Evolutionary conservation across 2,113 vertebrate species (phyloP).

Genomic region (Alethe castanea): DNA sequence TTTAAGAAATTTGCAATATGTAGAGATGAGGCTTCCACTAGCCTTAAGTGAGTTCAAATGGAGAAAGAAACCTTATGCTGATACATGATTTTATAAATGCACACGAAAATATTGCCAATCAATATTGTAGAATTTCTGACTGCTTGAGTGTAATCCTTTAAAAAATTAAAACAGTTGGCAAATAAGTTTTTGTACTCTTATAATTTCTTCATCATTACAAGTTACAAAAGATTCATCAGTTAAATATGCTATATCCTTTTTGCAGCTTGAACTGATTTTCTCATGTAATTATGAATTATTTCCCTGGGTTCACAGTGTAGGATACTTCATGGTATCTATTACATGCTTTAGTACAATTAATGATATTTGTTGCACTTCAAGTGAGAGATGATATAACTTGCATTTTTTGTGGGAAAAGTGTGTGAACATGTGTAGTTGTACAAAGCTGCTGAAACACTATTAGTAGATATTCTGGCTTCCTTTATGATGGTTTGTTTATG

Average conservation of each 20-base stretch:
- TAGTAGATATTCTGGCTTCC: not conserved
- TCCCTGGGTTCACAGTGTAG: not conserved
- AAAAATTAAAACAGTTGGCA: not conserved
- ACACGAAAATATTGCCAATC: not conserved
- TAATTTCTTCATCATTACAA: not conserved
- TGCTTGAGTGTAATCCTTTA: not conserved
- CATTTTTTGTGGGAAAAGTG: not conserved
- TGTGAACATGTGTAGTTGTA: not conserved
- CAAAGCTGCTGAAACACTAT: not conserved
- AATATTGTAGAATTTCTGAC: not conserved
- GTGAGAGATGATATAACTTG: not conserved
- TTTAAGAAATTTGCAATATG: not conserved
- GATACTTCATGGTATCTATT: not conserved
- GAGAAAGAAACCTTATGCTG: not conserved
- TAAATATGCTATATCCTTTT: not conserved
- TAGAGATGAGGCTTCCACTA: not conserved
- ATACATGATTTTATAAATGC: not conserved
- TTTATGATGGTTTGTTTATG: not conserved
- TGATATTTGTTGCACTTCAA: not conserved
- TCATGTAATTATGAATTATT: not conserved
- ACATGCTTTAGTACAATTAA: not conserved
- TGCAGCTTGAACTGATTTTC: not conserved
- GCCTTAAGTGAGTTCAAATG: not conserved
- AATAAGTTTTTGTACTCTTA: not conserved
- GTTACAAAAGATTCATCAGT: not conserved